A percentile compares a stretch with the other conserved stretches of the same genome.
Evolutionary conservation across 2,888 invertebrate species (phyloP).

Genomic region (Epistrophe grossulariae): DNA sequence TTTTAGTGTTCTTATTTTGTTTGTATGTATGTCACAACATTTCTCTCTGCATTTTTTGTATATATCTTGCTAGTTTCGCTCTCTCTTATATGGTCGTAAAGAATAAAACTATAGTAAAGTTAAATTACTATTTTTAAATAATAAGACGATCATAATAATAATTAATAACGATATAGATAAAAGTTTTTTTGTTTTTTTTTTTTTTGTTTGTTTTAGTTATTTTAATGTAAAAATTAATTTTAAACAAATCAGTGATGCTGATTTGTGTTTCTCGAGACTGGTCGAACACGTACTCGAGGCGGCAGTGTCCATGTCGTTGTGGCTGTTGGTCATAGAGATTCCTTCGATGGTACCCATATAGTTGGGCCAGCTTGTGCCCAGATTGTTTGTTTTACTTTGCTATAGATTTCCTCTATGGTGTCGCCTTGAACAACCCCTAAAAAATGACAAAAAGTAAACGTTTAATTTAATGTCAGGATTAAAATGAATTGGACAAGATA

Average conservation of each 20-base stretch:
- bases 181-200: constrained; percentile 48
- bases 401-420: constrained; percentile 98
- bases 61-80: constrained; percentile 53
- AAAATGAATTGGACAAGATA: too few species aligned
- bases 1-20: constrained; percentile 37
- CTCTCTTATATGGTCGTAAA: constrained; percentile 70
- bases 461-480: not conserved
- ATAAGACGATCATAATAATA: constrained; percentile 67
- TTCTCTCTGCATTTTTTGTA: constrained; percentile 65
- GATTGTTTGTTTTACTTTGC: constrained; percentile 97
- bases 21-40: constrained; percentile 65
- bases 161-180: constrained; percentile 71
- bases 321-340: constrained; percentile 93
- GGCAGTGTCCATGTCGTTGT: constrained; percentile 86
- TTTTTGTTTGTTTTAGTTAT: constrained; percentile 47
- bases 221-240: constrained; percentile 71
- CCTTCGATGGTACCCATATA: constrained; percentile 99
- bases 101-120: constrained; percentile 74
- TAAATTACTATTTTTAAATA: constrained; percentile 71
- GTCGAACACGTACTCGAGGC: constrained; percentile 84
- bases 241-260: constrained; percentile 77
- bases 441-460: constrained; percentile 31
- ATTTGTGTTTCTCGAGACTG: constrained; percentile 83
- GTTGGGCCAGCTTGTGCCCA: constrained; percentile 96
- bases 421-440: constrained; percentile 98